These are phyloP conservation scores for Heliconius hermathena DNA, from an alignment of 1,140 invertebrate genomes.

Conservation along the genomic window DNA sequence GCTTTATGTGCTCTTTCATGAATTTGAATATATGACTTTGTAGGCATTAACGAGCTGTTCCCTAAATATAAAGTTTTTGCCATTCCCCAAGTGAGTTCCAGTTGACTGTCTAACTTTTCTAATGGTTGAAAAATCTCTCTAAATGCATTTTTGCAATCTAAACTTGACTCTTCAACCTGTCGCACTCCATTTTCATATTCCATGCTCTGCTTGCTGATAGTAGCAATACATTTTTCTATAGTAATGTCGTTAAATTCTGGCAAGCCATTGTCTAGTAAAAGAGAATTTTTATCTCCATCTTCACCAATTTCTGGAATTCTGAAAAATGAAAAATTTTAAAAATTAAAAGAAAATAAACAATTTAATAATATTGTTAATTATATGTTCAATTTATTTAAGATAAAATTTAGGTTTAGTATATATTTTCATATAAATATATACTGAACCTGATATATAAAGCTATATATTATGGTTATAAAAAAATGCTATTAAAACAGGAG, in stretches of 20 bases:
- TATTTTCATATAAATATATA: no score
- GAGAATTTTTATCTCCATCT: conserved; percentile 87
- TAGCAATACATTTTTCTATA: conserved; percentile 91
- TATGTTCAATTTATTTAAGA: no score
- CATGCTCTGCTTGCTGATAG: conserved; percentile 91
- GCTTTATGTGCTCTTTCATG: conserved; percentile 87
- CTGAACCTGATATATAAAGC: no score
- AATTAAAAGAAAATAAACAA: no score
- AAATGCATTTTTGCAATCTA: conserved; percentile 84
- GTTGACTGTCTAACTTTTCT: conserved; percentile 86
- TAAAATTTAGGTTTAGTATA: no score
- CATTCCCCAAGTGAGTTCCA: conserved; percentile 93
- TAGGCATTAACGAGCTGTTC: conserved; percentile 90
- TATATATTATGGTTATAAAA: no score
- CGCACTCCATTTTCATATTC: conserved; percentile 90
- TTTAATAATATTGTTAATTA: no score
- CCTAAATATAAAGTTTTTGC: conserved; percentile 91
- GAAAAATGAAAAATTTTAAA: conserved; percentile 50
- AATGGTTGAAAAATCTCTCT: conserved; percentile 89
- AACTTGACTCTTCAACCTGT: conserved; percentile 83
- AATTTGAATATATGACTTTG: conserved; percentile 88
- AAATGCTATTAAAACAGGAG: no score
- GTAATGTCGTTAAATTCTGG: conserved; percentile 91
- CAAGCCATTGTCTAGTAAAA: conserved; percentile 87
- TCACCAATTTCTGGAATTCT: conserved; percentile 96